Conservation (phyloP, 1,140 invertebrate genomes). For the Ips typographus region DNA sequence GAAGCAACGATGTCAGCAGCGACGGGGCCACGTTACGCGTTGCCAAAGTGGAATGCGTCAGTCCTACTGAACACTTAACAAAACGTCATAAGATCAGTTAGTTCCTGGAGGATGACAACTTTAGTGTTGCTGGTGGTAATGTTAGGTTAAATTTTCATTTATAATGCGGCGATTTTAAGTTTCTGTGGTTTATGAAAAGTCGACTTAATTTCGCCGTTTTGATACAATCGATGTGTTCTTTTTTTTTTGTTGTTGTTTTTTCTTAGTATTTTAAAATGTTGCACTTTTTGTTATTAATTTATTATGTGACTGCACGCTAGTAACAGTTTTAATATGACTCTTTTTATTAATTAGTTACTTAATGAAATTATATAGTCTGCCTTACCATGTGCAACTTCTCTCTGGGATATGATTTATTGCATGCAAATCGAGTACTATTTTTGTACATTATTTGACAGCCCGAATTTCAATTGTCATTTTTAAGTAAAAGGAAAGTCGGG, state of each 20-base stretch:
- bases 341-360: too few relatives aligned
- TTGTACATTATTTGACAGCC: too few relatives aligned
- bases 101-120: constrained; percentile 36
- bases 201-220: not conserved
- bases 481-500: too few relatives aligned
- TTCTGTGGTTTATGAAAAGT: not conserved
- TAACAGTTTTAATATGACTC: too few relatives aligned
- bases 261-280: too few relatives aligned
- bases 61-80: constrained; percentile 46
- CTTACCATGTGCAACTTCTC: too few relatives aligned
- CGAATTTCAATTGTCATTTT: too few relatives aligned
- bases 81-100: constrained; percentile 52
- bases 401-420: too few relatives aligned
- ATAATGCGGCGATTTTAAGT: constrained; percentile 9
- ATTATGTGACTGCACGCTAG: too few relatives aligned
- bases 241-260: not conserved
- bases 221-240: not conserved
- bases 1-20: constrained; percentile 40
- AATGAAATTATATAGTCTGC: too few relatives aligned
- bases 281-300: too few relatives aligned
- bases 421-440: too few relatives aligned
- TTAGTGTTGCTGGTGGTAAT: constrained; percentile 11
- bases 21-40: constrained; percentile 39
- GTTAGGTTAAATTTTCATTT: constrained; percentile 23
- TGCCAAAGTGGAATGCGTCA: constrained; percentile 47